Base-by-base conservation (phyloP, 2,888 invertebrate genomes). In the Caradrina clavipalpis region DNA sequence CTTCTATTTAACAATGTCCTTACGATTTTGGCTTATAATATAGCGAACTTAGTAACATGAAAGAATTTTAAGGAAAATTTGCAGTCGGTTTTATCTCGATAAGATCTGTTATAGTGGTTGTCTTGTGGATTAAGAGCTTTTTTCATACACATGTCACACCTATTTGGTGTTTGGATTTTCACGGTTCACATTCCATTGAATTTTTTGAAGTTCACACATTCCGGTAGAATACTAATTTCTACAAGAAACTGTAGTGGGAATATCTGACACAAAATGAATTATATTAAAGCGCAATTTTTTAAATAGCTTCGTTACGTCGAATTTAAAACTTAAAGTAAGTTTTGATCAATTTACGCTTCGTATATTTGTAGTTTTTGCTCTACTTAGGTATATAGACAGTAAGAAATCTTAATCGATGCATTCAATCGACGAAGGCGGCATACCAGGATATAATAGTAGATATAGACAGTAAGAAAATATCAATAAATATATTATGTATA, bases 171-270 rank as follows among this genome's bases (percentile, higher is more conserved):
- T 22, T 35, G 47, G 15, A 53, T 57, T 71, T 56, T 35, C 47
- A 22, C 6, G 11, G 8, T 45, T 60, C 15, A 53, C 50, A 26
- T 49, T 57, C 10, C 7, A 39, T 19, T 8, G 19, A 22, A 11
- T 31, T 26, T 47, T 62, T 11, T 19, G 2, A 13, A 11, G 56
- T 31, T 19, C 15, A 35, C 26, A 51, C 17, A 22, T 50, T 56
- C 26, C 39, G 8, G 15, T 42, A 45, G n/a, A 1, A 57, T 42
- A 1, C 15, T 59, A 55, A 3, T 26, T n/a, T 62, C 1, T 39
- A 31, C 13, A 10, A 31, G n/a, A 31, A 6, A 26, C 45, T 61
- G 57, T 62, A 39, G 45, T 50, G 77, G 79, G 76, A 74, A 77
- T 77, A 79, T 64, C 60, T 73, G 73, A 60, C 53, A 50, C 31